phyloP scores from a whole-genome alignment of 2,888 invertebrate genomes.

The Vanessa cardui region DNA sequence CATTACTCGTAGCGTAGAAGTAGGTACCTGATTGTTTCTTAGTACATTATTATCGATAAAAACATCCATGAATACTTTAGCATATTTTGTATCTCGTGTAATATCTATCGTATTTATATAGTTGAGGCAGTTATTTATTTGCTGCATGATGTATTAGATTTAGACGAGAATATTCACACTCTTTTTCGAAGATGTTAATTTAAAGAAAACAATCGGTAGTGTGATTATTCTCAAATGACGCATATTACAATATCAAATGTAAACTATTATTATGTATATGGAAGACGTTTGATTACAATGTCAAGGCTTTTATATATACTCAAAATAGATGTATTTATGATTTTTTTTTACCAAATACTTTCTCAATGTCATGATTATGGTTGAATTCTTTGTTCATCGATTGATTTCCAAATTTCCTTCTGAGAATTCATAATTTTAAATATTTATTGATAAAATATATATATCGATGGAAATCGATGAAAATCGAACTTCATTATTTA shows the following conservation, averaged over 20 bases:
- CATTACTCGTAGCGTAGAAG: conserved; percentile 46
- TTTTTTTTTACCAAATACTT: background rate
- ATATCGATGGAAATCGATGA: too few species aligned
- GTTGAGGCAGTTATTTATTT: conserved; percentile 31
- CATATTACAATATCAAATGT: background rate
- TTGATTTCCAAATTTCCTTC: too few species aligned
- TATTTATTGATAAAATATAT: too few species aligned
- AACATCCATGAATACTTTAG: conserved; percentile 37
- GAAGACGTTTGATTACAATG: too few species aligned
- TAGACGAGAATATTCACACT: conserved; percentile 24
- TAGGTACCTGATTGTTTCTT: conserved; percentile 75
- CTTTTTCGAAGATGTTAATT: background rate
- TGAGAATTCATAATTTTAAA: too few species aligned
- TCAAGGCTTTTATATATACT: too few species aligned
- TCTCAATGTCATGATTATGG: background rate
- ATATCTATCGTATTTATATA: conserved; percentile 12
- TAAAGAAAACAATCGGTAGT: background rate
- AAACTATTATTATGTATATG: background rate
- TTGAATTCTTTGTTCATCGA: conserved; percentile 6
- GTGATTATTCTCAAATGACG: conserved; percentile 16
- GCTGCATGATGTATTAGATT: conserved; percentile 42
- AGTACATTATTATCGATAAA: conserved; percentile 40
- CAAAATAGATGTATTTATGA: too few species aligned
- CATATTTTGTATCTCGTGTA: conserved; percentile 36
- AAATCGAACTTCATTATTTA: background rate